Conservation (phyloP, 2,797 vertebrate genomes). For the Lacerta agilis region DNA sequence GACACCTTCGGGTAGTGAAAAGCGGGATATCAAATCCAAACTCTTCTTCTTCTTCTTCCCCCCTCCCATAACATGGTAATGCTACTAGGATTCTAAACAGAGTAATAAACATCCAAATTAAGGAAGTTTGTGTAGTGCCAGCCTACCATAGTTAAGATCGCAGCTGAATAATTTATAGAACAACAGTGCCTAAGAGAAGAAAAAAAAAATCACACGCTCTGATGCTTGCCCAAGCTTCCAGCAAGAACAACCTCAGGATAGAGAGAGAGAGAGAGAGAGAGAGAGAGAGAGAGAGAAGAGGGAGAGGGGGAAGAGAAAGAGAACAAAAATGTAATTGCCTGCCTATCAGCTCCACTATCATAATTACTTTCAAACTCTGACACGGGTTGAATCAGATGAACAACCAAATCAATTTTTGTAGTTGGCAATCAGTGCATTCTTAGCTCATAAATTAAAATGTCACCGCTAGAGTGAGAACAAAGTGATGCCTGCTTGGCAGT, state of each 20-base stretch:
- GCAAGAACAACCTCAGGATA: slow-evolving; percentile 59
- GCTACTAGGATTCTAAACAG: slow-evolving; percentile 32
- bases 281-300: not conserved
- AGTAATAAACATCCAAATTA: slow-evolving; percentile 45
- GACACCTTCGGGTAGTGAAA: too few species aligned
- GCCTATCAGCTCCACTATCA: slow-evolving; percentile 79
- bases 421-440: slow-evolving; percentile 72
- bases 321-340: slow-evolving; percentile 78
- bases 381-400: slow-evolving; percentile 80
- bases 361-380: slow-evolving; percentile 81
- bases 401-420: slow-evolving; percentile 79
- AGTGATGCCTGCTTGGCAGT: slow-evolving; percentile 61
- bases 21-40: too few species aligned
- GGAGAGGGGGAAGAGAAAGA: slow-evolving; percentile 13
- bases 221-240: slow-evolving; percentile 42
- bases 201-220: slow-evolving; percentile 19
- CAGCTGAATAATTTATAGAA: slow-evolving; percentile 29
- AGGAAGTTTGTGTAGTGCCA: slow-evolving; percentile 29
- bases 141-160: slow-evolving; percentile 25
- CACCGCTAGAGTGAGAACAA: slow-evolving; percentile 69
- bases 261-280: not conserved
- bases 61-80: not conserved
- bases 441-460: slow-evolving; percentile 81
- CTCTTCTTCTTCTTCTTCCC: too few species aligned
- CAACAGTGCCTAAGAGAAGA: slow-evolving; percentile 30